A percentile compares a stretch with the other conserved stretches of the same genome.
Conservation (phyloP, 1,140 invertebrate genomes). For the Caenorhabditis brenneri region DNA sequence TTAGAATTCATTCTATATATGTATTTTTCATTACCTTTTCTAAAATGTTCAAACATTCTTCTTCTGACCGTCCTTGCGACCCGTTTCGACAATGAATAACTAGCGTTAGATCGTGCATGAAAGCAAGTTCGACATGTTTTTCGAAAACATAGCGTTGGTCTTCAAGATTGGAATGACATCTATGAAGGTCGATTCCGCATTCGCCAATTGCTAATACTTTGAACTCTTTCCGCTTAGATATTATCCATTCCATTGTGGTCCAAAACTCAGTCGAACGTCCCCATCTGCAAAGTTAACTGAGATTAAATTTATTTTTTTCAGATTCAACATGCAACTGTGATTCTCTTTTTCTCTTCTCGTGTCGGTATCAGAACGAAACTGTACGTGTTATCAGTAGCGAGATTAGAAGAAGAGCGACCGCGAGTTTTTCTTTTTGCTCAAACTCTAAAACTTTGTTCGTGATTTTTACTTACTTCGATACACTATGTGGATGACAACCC, state of each 20-base stretch:
- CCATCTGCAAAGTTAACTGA: no score
- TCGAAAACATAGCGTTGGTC: background rate
- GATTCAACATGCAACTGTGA: background rate
- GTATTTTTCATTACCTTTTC: slow-evolving; percentile 11
- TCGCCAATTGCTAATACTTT: slow-evolving; percentile 8
- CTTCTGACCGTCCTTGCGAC: background rate
- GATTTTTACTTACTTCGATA: background rate
- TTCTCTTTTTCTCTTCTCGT: background rate
- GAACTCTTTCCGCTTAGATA: background rate
- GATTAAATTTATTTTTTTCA: background rate
- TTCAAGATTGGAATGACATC: background rate
- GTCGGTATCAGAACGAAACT: background rate
- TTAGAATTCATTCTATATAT: no score
- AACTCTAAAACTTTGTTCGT: background rate
- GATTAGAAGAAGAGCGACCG: background rate
- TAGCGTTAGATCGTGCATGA: background rate
- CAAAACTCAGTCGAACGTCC: background rate
- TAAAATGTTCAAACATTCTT: slow-evolving; percentile 31
- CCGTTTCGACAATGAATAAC: slow-evolving; percentile 32
- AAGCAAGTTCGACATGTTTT: background rate
- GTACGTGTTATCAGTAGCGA: background rate
- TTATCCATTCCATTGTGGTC: background rate
- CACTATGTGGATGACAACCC: slow-evolving; percentile 11
- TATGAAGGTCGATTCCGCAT: slow-evolving; percentile 21
- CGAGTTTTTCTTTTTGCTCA: background rate